Evolutionary conservation across 2,113 vertebrate species (phyloP), one percentile per base, ranked within the genome.

Genomic region (Mastomys coucha): DNA sequence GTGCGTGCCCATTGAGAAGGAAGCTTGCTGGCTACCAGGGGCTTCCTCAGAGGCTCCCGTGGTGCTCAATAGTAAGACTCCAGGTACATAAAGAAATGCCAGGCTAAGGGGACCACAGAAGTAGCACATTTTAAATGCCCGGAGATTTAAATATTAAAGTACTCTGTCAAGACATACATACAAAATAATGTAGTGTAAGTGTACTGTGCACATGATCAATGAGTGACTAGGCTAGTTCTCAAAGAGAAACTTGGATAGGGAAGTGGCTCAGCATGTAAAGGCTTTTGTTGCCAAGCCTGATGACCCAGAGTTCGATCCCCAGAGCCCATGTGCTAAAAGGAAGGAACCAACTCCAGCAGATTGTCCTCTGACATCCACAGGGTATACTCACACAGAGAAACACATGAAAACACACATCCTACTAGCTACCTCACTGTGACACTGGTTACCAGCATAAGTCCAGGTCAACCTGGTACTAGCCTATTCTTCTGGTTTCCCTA

Each of bases 21-120:
- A 42, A 31, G 12, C 53, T 39, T 19, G 8, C 78, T 22, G 28
- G 84, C 17, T 0, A 85, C 42, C 7, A 1, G 72, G 0, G 0
- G 69, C 56, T 87, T 58, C 63, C 70, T 16, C 0, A 0, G 76
- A 89, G n/a, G 60, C 63, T 49, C 0, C 4, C 63, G 67, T 20
- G 88, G 45, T 26, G n/a, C 58, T 45, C 53, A 26, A 16, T 7
- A 7, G 60, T 24, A 77, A 89, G 87, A 67, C 31, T 45, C 67
- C 42, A 77, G 56, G 53, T 42, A 53, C 72, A 22, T 11, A 53
- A 58, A 88, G 39, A 91, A 60, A 73, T 39, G 69, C 20, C 42
- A 53, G 65, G 94, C 84, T 2, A 36, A 36, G 36, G 86, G 7
- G 39, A 89, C 60, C 89, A 72, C 76, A 65, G 78, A 0, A 42